Evolutionary conservation across 2,113 vertebrate species (phyloP).

Genomic region (Psilopogon haemacephalus): DNA sequence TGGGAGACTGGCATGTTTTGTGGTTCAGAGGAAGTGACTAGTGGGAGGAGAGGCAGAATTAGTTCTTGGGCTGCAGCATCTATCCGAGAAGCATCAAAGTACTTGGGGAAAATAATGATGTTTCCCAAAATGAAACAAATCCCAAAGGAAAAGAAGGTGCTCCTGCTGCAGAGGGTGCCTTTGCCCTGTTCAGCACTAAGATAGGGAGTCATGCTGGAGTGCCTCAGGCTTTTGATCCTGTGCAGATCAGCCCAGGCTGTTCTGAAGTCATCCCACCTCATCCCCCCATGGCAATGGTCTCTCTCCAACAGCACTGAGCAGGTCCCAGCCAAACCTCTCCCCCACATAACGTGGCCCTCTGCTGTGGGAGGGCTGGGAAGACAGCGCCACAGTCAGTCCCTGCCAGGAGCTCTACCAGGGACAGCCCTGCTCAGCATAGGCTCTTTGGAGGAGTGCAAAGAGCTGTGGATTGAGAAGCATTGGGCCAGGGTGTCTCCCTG

Average conservation of each 20-base stretch:
- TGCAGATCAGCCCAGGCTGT: not conserved
- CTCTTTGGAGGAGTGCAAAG: not conserved
- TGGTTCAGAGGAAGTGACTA: not conserved
- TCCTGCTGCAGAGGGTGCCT: not conserved
- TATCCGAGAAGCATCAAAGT: constrained; percentile 2
- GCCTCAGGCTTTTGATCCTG: not conserved
- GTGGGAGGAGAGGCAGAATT: not conserved
- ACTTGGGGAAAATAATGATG: not conserved
- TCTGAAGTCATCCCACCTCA: not conserved
- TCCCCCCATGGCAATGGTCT: not conserved
- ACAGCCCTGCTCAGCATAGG: not conserved
- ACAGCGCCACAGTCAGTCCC: not conserved
- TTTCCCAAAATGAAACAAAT: constrained; percentile 17
- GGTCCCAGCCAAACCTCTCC: not conserved
- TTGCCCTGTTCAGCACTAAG: not conserved
- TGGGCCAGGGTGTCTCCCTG: not conserved
- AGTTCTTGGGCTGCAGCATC: not conserved
- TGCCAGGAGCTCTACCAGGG: not conserved
- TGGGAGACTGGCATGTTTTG: not conserved
- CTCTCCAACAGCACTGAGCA: not conserved
- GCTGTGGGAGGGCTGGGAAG: not conserved
- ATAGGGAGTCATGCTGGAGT: not conserved
- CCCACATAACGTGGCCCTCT: no score
- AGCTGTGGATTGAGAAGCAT: not conserved
- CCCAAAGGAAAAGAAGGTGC: not conserved